A percentile compares a stretch with the other conserved stretches of the same genome.
These are phyloP conservation scores for Tauraco hartlaubi DNA, from an alignment of 2,797 vertebrate genomes.

Conservation along the genomic window DNA sequence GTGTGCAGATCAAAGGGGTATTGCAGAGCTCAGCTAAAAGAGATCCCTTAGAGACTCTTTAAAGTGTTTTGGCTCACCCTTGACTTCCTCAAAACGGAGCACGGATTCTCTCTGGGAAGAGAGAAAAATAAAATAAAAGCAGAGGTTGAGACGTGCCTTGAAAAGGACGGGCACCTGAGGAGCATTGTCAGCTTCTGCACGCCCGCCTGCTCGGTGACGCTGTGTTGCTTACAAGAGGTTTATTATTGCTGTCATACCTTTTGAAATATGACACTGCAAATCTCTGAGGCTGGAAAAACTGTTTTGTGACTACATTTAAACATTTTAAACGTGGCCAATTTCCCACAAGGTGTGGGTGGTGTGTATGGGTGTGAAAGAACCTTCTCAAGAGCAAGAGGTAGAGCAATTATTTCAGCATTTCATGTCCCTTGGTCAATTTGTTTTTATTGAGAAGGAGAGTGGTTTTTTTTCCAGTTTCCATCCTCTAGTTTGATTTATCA, in stretches of 20 bases:
- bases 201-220: not conserved
- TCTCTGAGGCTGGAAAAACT: not conserved
- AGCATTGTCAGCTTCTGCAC: not conserved
- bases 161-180: not conserved
- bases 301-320: not conserved
- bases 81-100: not conserved
- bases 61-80: constrained; percentile 6
- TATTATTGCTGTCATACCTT: not conserved
- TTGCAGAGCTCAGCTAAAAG: not conserved
- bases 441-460: not conserved
- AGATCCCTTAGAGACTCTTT: not conserved
- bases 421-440: not conserved
- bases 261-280: not conserved
- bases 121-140: not conserved
- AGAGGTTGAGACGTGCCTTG: not conserved
- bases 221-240: not conserved
- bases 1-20: not conserved
- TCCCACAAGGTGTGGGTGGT: not conserved
- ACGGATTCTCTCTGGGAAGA: not conserved
- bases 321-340: not conserved
- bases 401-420: not conserved
- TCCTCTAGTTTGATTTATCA: not conserved
- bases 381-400: not conserved
- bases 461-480: not conserved
- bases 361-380: not conserved